A percentile compares a stretch with the other conserved stretches of the same genome.
Evolutionary conservation across 2,113 vertebrate genomes (phyloP).

Genomic region (Himantopus leucocephalus): DNA sequence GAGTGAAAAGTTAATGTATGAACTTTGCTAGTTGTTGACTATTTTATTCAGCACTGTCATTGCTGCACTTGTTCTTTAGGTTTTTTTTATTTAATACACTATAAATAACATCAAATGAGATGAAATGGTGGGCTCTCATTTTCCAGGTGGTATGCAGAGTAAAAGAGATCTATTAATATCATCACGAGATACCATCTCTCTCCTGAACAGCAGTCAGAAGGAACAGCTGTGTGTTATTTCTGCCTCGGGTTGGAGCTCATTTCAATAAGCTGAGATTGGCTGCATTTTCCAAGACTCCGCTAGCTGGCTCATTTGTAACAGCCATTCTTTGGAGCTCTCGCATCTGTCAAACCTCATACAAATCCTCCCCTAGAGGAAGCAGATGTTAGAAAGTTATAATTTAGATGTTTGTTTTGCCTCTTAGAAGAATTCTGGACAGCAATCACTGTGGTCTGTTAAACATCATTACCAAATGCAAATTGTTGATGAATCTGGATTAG

Average conservation of each 20-base stretch:
- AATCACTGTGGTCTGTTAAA: constrained; percentile 53
- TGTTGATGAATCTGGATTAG: constrained; percentile 35
- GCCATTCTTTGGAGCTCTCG: constrained; percentile 55
- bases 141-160: constrained; percentile 1
- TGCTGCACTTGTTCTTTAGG: background rate
- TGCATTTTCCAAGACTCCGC: constrained; percentile 48
- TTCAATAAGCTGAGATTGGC: constrained; percentile 45
- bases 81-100: background rate
- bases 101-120: constrained; percentile 11
- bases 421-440: constrained; percentile 68
- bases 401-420: constrained; percentile 74
- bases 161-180: constrained; percentile 23
- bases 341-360: constrained; percentile 73
- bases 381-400: constrained; percentile 76
- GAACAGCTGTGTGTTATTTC: constrained; percentile 68
- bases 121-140: background rate
- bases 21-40: background rate
- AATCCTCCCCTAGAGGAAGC: constrained; percentile 71
- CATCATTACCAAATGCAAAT: constrained; percentile 65
- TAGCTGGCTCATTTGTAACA: constrained; percentile 60
- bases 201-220: constrained; percentile 40
- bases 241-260: constrained; percentile 37
- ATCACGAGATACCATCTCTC: constrained; percentile 22
- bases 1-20: background rate
- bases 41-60: background rate